Evolutionary conservation across 2,888 invertebrate genomes (phyloP).

Genomic region (Harpalus rufipes): DNA sequence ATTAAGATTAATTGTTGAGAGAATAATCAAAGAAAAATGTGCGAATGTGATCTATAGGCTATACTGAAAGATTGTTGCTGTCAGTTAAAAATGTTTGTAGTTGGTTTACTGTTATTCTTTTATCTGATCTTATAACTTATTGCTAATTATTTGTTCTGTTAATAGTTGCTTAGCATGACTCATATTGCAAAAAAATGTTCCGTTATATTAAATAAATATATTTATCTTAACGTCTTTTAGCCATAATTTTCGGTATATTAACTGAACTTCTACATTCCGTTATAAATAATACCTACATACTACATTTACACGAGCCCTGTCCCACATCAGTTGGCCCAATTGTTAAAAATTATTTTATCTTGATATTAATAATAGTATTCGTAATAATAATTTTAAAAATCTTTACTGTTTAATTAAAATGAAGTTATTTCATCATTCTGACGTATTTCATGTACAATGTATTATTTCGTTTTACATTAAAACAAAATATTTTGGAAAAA

Average conservation of each 20-base stretch:
- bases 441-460: no score
- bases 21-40: constrained; percentile 9
- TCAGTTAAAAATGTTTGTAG: constrained; percentile 20
- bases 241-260: not conserved
- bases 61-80: constrained; percentile 16
- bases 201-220: constrained; percentile 7
- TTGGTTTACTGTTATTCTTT: constrained; percentile 26
- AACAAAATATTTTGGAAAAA: no score
- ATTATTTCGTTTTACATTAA: no score
- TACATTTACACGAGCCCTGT: not conserved
- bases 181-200: constrained; percentile 4
- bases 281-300: not conserved
- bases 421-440: no score
- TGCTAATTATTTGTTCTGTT: constrained; percentile 7
- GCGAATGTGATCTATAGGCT: constrained; percentile 19
- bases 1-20: constrained; percentile 56
- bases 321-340: no score
- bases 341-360: no score
- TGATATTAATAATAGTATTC: no score
- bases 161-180: not conserved
- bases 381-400: no score
- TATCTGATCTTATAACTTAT: constrained; percentile 23
- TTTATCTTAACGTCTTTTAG: not conserved
- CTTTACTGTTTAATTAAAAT: no score
- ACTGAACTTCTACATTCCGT: not conserved